Percentiles rank a stretch among this genome's conserved stretches.
These are phyloP conservation scores for Heliconius ismenius DNA, from an alignment of 2,888 invertebrate genomes.

Conservation along the genomic window DNA sequence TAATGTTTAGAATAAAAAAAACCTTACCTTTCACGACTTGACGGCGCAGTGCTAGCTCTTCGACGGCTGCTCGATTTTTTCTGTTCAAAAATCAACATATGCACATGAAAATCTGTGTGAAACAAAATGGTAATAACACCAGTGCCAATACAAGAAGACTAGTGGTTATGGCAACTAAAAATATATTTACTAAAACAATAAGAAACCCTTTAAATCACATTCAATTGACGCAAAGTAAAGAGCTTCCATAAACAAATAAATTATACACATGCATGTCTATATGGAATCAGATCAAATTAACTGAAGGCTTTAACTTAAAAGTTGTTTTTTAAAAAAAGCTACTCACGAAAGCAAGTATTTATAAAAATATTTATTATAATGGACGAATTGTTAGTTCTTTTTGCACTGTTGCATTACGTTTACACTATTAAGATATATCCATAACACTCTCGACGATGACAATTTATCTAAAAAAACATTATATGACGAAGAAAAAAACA, in stretches of 20 bases:
- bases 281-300: conserved; percentile 60
- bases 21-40: conserved; percentile 67
- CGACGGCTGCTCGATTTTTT: conserved; percentile 75
- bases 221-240: conserved; percentile 50
- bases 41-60: conserved; percentile 66
- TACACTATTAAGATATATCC: conserved; percentile 57
- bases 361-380: conserved; percentile 45
- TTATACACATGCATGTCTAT: conserved; percentile 70
- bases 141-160: conserved; percentile 81
- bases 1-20: background rate
- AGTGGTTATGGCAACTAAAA: conserved; percentile 78
- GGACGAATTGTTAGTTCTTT: conserved; percentile 43
- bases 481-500: conserved; percentile 24
- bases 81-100: conserved; percentile 67
- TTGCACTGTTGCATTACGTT: conserved; percentile 45
- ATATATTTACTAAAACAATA: conserved; percentile 60
- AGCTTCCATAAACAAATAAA: conserved; percentile 58
- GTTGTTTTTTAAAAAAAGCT: conserved; percentile 64
- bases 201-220: conserved; percentile 57
- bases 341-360: conserved; percentile 69
- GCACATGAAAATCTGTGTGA: conserved; percentile 40
- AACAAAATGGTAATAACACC: conserved; percentile 64
- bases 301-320: conserved; percentile 61
- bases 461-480: conserved; percentile 41
- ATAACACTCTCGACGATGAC: conserved; percentile 72